phyloP scores from a whole-genome alignment of 2,888 invertebrate species.

The Lycaena phlaeas region DNA sequence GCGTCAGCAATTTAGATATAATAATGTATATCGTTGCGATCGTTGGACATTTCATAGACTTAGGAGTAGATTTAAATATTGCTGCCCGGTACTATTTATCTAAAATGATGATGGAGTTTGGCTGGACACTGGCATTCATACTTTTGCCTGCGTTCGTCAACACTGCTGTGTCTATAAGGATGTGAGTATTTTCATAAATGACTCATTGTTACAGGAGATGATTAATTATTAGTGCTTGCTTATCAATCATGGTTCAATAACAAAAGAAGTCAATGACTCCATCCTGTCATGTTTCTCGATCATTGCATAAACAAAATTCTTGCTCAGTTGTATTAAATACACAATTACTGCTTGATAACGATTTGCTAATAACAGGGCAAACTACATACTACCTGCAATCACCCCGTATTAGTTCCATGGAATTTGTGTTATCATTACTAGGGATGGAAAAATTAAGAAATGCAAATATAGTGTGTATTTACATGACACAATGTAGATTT shows the following conservation, averaged over 20 bases:
- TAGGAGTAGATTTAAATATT: conserved; percentile 79
- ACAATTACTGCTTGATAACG: no score
- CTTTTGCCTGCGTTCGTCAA: conserved; percentile 82
- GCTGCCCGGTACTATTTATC: conserved; percentile 76
- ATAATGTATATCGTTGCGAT: conserved; percentile 78
- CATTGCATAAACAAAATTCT: no score
- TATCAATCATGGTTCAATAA: conserved; percentile 1
- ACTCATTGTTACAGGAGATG: neutral
- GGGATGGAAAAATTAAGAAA: no score
- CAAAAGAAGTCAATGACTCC: no score
- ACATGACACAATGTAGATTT: no score
- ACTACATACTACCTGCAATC: no score
- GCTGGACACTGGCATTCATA: conserved; percentile 80
- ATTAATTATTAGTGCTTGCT: neutral
- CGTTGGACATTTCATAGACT: conserved; percentile 78
- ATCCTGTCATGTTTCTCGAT: no score
- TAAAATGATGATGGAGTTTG: conserved; percentile 73
- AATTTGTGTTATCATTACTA: no score
- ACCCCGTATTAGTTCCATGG: no score
- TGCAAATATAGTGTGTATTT: no score
- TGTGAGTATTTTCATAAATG: conserved; percentile 65
- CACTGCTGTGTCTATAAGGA: conserved; percentile 80
- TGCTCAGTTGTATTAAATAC: no score
- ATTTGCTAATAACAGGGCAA: no score
- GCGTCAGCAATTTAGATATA: conserved; percentile 75